Base-by-base conservation (phyloP, 2,888 invertebrate species). In the Tricholauxania praeusta region DNA sequence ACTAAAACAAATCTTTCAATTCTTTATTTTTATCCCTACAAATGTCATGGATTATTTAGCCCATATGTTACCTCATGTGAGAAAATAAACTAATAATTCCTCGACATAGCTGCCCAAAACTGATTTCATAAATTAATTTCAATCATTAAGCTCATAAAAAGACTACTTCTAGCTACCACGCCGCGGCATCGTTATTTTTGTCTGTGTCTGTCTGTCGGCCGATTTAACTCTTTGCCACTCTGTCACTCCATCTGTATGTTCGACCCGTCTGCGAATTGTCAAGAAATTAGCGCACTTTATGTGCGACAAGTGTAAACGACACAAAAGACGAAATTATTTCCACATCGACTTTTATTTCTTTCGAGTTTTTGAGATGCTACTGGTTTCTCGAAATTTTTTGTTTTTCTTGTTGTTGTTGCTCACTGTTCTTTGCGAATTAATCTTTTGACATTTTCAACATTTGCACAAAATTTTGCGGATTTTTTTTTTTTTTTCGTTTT, bases 261-360 rank as follows among this genome's bases (percentile, higher is more conserved):
- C 39, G 39, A 3, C 39, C 10, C 39, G 39, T 59, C 32, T 28
- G 48, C 49, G 22, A 49, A 49, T 59, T 69, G 59, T 69, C 59
- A 69, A 51, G 70, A 63, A 62, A 70, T 70, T 70, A 70, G 70
- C 62, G 63, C 70, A 63, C 70, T 70, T 70, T 70, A 70, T 70
- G 62, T 70, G 70, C 70, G 70, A 70, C 70, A 70, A 70, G 70
- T 70, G 70, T 53, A 70, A 62, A 63, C 70, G 63, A 70, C 62
- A 70, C 60, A 57, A 70, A 62, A 70, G 22, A 22, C 51, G 51
- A 62, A 63, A 39, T 53, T 32, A 48, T 53, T 70, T 63, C 17
- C 32, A 47, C 39, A 39, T 39, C 39, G 19, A 52, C n/a, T 12
- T 39, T 10, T 52, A 12, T 12, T 52, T 53, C 32, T 55, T 14